A percentile compares a stretch with the other conserved stretches of the same genome.
These are phyloP conservation scores for Diadophis punctatus DNA, from an alignment of 2,113 vertebrate genomes.

Conservation along the genomic window DNA sequence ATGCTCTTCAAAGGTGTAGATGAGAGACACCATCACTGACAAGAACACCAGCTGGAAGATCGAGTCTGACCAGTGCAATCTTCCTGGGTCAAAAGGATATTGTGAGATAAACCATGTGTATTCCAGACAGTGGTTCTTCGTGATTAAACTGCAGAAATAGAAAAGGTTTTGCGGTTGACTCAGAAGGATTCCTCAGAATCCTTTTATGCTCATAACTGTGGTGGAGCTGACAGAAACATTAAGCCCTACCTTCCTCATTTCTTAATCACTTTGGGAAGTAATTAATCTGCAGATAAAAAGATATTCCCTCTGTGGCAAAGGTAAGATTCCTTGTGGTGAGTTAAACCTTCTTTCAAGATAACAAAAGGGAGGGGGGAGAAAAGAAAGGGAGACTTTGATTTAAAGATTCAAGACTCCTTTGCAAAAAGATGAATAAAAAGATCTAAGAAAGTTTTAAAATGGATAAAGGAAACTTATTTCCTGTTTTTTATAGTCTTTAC, in stretches of 20 bases:
- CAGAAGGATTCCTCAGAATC: not conserved
- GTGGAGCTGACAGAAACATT: not conserved
- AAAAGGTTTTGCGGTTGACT: not conserved
- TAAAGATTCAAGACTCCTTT: not conserved
- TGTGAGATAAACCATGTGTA: not conserved
- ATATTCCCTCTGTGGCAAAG: not conserved
- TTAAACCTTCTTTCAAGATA: not conserved
- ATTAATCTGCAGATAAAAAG: not conserved
- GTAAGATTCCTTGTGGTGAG: not conserved
- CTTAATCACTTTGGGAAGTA: not conserved
- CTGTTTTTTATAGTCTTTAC: not conserved
- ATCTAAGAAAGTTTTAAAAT: not conserved
- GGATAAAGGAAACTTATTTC: not conserved
- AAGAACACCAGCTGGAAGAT: not conserved
- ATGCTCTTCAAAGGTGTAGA: not conserved
- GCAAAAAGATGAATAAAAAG: not conserved
- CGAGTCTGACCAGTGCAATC: not conserved
- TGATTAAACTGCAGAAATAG: not conserved
- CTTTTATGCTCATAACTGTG: not conserved
- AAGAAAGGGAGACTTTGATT: not conserved
- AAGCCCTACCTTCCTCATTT: not conserved
- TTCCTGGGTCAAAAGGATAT: not conserved
- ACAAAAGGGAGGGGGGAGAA: not conserved
- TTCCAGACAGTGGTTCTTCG: not conserved
- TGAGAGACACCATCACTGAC: not conserved